A percentile compares a stretch with the other conserved stretches of the same genome.
Conservation (phyloP, 2,888 invertebrate species). For the Orthosia cruda region DNA sequence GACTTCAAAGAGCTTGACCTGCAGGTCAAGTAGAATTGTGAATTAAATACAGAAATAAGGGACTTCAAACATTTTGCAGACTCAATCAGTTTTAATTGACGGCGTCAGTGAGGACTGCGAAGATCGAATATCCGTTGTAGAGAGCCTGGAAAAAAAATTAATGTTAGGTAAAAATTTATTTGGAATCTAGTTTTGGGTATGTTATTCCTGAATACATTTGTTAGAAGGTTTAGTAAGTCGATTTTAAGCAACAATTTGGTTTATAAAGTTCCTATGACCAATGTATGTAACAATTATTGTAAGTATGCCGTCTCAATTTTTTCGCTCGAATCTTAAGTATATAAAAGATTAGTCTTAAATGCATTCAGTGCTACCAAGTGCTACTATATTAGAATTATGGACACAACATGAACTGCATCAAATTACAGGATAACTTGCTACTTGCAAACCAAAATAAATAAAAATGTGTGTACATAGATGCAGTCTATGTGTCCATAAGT, state of each 20-base stretch:
- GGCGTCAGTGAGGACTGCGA: constrained; percentile 84
- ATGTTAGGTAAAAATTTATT: background rate
- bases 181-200: background rate
- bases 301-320: too few species aligned
- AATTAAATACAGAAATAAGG: constrained; percentile 29
- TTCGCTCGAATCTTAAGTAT: too few species aligned
- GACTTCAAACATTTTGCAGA: background rate
- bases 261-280: background rate
- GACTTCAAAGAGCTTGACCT: constrained; percentile 7
- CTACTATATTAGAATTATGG: too few species aligned
- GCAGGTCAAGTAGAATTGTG: constrained; percentile 5
- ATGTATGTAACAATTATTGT: background rate
- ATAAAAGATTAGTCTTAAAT: too few species aligned
- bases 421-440: too few species aligned
- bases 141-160: constrained; percentile 78
- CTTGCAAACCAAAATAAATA: too few species aligned
- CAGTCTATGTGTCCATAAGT: too few species aligned
- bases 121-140: constrained; percentile 88
- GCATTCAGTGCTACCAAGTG: too few species aligned
- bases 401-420: too few species aligned
- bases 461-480: too few species aligned
- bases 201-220: background rate
- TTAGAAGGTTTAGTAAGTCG: background rate
- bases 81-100: constrained; percentile 75
- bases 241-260: background rate